Percentiles rank a stretch among this genome's conserved stretches.
Conservation (phyloP, 2,888 invertebrate species). For the Lithophane leautieri region DNA sequence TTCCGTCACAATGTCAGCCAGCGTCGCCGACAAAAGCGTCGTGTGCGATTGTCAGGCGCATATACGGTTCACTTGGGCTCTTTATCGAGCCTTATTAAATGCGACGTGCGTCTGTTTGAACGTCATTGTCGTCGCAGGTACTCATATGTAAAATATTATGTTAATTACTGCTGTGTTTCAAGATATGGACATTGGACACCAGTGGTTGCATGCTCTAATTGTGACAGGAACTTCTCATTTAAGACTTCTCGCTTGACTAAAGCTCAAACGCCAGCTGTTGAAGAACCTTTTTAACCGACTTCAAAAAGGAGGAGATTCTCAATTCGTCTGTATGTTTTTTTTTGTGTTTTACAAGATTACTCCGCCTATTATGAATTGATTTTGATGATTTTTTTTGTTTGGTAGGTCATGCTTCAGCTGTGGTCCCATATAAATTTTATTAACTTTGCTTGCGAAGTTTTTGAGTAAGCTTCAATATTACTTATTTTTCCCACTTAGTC, state of each 20-base stretch:
- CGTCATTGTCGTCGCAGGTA: conserved; percentile 67
- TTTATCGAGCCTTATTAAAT: conserved; percentile 58
- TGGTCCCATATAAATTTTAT: too few relatives aligned
- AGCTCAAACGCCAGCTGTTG: conserved; percentile 30
- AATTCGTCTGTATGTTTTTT: too few relatives aligned
- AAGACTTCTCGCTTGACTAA: conserved; percentile 25
- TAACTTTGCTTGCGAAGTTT: too few relatives aligned
- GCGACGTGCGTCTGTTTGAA: conserved; percentile 54
- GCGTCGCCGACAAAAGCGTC: conserved; percentile 62
- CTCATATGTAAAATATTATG: conserved; percentile 63
- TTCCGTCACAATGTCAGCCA: conserved; percentile 45
- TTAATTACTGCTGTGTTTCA: conserved; percentile 53
- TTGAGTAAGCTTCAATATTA: too few relatives aligned
- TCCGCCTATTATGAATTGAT: too few relatives aligned
- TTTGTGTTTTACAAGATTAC: too few relatives aligned
- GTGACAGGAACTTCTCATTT: conserved; percentile 42
- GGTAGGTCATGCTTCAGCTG: too few relatives aligned
- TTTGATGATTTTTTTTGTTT: too few relatives aligned
- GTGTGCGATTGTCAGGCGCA: conserved; percentile 66
- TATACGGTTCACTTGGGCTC: conserved; percentile 60
- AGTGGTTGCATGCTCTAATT: conserved; percentile 27
- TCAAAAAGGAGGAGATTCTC: too few relatives aligned
- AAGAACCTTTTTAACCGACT: conserved; percentile 2
- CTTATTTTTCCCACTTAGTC: too few relatives aligned
- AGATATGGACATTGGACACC: conserved; percentile 33